Conservation (phyloP, 2,797 vertebrate genomes). For the Leptoclinus maculatus region DNA sequence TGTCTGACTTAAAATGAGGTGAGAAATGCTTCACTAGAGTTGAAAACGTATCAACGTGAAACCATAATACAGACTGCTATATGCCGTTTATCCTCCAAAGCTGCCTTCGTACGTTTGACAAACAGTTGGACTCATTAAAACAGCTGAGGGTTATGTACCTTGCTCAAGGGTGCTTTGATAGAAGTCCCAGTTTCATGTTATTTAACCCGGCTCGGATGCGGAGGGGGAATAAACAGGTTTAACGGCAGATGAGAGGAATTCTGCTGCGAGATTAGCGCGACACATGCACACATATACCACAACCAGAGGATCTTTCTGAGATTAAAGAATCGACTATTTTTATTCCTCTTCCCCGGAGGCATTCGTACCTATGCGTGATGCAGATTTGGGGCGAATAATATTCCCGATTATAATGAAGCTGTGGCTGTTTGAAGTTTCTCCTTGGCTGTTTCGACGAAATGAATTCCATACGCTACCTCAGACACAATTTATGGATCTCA, state of each 20-base stretch:
- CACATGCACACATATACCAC: conserved; percentile 47
- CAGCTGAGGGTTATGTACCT: conserved; percentile 24
- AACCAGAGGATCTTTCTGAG: conserved; percentile 62
- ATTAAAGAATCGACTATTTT: conserved; percentile 75
- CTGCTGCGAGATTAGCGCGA: conserved; percentile 47
- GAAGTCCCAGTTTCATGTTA: conserved; percentile 19
- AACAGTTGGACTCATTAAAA: conserved; percentile 30
- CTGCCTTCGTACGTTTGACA: conserved; percentile 12
- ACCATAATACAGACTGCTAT: neutral
- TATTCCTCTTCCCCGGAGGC: conserved; percentile 63
- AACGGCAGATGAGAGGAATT: conserved; percentile 61
- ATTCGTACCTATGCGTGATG: conserved; percentile 64
- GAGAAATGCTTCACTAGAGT: neutral
- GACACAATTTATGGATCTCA: conserved; percentile 58
- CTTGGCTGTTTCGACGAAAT: conserved; percentile 67
- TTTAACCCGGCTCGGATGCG: conserved; percentile 35
- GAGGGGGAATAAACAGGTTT: conserved; percentile 62
- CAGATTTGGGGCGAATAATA: conserved; percentile 61
- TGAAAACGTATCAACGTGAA: neutral
- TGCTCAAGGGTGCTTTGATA: conserved; percentile 36
- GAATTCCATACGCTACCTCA: conserved; percentile 55
- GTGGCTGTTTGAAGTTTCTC: conserved; percentile 75
- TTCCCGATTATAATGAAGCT: conserved; percentile 70
- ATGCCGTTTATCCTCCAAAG: neutral
- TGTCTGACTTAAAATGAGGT: neutral